Evolutionary conservation across 2,797 vertebrate genomes (phyloP), one percentile per base, ranked within the genome.

Genomic region (Takifugu ocellatus): DNA sequence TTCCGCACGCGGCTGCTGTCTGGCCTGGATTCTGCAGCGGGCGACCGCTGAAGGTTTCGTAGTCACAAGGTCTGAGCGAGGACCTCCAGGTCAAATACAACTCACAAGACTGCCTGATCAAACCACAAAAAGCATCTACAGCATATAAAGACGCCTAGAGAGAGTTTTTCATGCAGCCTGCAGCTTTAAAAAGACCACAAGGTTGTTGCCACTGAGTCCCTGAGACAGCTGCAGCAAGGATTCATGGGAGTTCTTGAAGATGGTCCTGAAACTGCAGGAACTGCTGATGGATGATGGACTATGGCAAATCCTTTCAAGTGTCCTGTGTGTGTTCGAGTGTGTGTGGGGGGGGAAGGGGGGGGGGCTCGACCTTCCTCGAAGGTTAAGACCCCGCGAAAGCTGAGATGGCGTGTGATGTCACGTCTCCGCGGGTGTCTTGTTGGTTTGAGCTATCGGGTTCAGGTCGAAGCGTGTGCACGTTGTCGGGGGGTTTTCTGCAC

Each of bases 351-450:
- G 56, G 55, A 51, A 74, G 74, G 52, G 69, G 58, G 53, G 75
- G 74, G 54, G 70, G 61, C 26, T 65, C 43, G 77, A 76, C 76
- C 79, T 59, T 39, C 27, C 43, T 10, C 5, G 6, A 57, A 62
- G 76, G 79, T 74, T 60, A 71, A 71, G 56, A 77, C 68, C 63
- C 36, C 58, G 3, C 1, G 70, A 53, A 67, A 84, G 61, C 47
- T 24, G 52, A 63, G 55, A 62, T 53, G 7, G 75, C 60, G 66
- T 67, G 71, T 55, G 50, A 74, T 52, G 61, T 73, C 14, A 25
- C 74, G 78, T 58, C 78, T 79, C 61, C 67, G 52, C 6, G 17
- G 58, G 56, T 14, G 59, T 61, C 66, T 49, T 61, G 56, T 66
- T 68, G 63, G 56, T 72, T 57, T 53, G 26, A 63, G 44, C 43